A percentile compares a stretch with the other conserved stretches of the same genome.
Evolutionary conservation across 1,140 invertebrate species (phyloP).

Genomic region (Aphelinus atriplicis): DNA sequence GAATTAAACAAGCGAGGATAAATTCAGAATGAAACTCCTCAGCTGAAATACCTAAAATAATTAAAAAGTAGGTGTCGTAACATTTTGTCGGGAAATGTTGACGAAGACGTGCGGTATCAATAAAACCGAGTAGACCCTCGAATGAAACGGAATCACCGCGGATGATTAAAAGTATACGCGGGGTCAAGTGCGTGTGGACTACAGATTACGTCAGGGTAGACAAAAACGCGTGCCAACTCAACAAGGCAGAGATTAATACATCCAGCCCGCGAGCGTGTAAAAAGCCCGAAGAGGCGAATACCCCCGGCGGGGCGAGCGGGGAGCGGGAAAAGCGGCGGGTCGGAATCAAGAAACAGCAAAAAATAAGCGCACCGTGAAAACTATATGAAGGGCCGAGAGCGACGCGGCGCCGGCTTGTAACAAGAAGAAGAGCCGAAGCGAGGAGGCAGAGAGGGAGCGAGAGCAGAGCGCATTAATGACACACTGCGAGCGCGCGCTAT

Average conservation of each 20-base stretch:
- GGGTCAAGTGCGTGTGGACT: neutral
- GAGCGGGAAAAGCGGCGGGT: neutral
- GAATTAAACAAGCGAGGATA: conserved; percentile 15
- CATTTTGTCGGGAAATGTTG: too few relatives aligned
- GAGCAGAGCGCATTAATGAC: conserved; percentile 27
- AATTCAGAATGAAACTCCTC: neutral
- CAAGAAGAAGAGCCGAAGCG: conserved; percentile 9
- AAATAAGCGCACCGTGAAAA: conserved; percentile 8
- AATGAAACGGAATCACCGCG: too few relatives aligned
- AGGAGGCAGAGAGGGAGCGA: conserved; percentile 20
- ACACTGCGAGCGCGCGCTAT: too few relatives aligned
- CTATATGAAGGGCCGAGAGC: neutral
- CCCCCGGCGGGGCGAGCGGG: too few relatives aligned
- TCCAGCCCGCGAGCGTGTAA: neutral
- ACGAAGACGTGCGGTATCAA: too few relatives aligned
- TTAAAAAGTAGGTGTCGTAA: too few relatives aligned
- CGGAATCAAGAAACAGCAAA: neutral
- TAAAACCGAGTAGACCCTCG: too few relatives aligned
- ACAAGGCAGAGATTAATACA: conserved; percentile 12
- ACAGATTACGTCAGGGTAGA: neutral
- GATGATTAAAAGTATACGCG: neutral
- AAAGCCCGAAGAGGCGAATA: conserved; percentile 2
- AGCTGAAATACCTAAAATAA: too few relatives aligned
- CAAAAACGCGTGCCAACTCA: neutral
- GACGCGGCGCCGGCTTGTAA: neutral